These are phyloP conservation scores for Eulemur macaco DNA, from an alignment of 2,113 vertebrate genomes.

Conservation along the genomic window DNA sequence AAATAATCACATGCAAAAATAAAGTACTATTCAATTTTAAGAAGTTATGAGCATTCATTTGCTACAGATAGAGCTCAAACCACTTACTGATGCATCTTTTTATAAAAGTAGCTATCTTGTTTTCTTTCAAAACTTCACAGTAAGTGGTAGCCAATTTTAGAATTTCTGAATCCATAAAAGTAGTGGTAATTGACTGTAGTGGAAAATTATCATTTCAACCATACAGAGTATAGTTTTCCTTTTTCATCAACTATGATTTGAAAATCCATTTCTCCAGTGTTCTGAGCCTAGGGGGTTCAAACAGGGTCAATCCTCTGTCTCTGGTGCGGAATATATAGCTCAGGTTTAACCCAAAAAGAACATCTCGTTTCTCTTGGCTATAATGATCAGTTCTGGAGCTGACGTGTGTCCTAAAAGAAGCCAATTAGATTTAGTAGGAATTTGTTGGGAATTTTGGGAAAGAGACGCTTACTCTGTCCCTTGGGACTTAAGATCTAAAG, in stretches of 20 bases:
- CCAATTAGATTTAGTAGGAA: background rate
- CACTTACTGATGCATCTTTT: conserved; percentile 31
- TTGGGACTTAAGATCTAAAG: background rate
- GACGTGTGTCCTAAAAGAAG: background rate
- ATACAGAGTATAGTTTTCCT: background rate
- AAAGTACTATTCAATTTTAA: conserved; percentile 47
- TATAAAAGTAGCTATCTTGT: background rate
- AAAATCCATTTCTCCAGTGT: background rate
- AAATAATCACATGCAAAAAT: conserved; percentile 49
- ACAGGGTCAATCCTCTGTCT: background rate
- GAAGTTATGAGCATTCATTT: conserved; percentile 28
- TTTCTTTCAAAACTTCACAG: conserved; percentile 49
- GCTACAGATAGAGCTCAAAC: background rate
- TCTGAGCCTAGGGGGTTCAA: background rate
- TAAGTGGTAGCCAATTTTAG: conserved; percentile 44
- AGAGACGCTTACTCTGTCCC: background rate
- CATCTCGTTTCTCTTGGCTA: background rate
- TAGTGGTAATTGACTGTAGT: conserved; percentile 23
- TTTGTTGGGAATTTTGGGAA: background rate
- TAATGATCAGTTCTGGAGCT: background rate
- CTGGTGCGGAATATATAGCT: background rate
- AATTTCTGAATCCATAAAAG: conserved; percentile 40
- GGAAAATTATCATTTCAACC: background rate
- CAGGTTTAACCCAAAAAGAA: background rate
- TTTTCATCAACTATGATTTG: background rate